Evolutionary conservation across 2,797 vertebrate species (phyloP), one percentile per base, ranked within the genome.

Genomic region (Nannoperca australis): DNA sequence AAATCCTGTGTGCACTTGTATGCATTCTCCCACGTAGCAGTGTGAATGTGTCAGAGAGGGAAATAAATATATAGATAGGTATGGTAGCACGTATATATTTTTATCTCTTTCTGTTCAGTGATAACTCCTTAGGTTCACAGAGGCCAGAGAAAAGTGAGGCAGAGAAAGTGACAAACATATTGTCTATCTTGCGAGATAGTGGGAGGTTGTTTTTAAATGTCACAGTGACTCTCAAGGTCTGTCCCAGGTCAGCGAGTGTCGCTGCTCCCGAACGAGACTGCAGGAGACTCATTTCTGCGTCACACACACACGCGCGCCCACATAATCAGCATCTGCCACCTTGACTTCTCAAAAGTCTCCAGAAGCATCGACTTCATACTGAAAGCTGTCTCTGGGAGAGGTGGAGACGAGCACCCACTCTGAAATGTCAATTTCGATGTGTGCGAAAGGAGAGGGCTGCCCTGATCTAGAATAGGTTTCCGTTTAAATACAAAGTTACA

Each of bases 161-260:
- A 7, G 38, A 62, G 50, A 73, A 54, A 81, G 76, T 65, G 70
- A 84, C 67, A 82, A 80, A 87, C 85, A 81, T 70, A 81, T 68
- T 59, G 69, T 75, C 75, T 78, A 66, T 84, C 62, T 85, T 51
- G 67, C 5, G 45, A 76, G 73, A 70, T 51, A 51, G 77, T 42
- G 58, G 75, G 73, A 80, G 73, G 65, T 75, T 81, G 70, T 78
- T 86, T 82, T 84, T 71, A 88, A 91, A 94, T 90, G 88, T 90
- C 87, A 91, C 65, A 42, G 75, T 17, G 55, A 72, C 82, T 85
- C 79, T 83, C 24, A 27, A 64, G 75, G 84, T 90, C 83, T 76
- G 78, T 84, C 66, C 70, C 70, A 24, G 85, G 84, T 84, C 14
- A 58, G 68, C 55, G 45, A 67, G 70, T 63, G 58, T 65, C 15